Evolutionary conservation across 2,888 invertebrate genomes (phyloP).

Genomic region (Tetranychus truncatus): DNA sequence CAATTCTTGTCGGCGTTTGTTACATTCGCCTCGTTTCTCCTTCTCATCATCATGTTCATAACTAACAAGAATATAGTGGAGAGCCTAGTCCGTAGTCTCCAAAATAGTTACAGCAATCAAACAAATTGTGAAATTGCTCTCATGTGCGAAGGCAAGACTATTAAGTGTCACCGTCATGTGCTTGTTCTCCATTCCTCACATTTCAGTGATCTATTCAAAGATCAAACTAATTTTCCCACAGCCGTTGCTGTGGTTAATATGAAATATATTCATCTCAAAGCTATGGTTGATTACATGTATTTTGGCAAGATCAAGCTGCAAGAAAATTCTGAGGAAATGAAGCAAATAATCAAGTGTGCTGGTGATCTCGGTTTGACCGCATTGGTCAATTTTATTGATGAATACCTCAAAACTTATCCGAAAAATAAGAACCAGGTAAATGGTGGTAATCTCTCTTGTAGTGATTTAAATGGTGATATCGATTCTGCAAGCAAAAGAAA

Average conservation of each 20-base stretch:
- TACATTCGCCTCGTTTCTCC: too few species aligned
- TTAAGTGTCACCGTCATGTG: slow-evolving; percentile 3
- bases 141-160: neutral
- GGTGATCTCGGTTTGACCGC: neutral
- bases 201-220: neutral
- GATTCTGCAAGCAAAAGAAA: neutral
- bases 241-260: neutral
- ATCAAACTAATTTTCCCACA: neutral
- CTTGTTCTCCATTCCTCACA: neutral
- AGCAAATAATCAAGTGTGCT: neutral
- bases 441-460: neutral
- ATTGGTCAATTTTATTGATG: neutral
- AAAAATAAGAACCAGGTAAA: neutral
- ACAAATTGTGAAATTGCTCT: slow-evolving; percentile 1
- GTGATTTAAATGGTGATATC: neutral
- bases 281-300: neutral
- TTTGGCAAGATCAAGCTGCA: slow-evolving; percentile 1
- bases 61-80: neutral
- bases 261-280: neutral
- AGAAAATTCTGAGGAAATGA: neutral
- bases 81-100: neutral
- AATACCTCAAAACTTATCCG: neutral
- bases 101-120: neutral
- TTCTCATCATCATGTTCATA: neutral
- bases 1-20: too few species aligned